Base-by-base conservation (phyloP, 2,888 invertebrate species). In the Notodonta dromedarius region DNA sequence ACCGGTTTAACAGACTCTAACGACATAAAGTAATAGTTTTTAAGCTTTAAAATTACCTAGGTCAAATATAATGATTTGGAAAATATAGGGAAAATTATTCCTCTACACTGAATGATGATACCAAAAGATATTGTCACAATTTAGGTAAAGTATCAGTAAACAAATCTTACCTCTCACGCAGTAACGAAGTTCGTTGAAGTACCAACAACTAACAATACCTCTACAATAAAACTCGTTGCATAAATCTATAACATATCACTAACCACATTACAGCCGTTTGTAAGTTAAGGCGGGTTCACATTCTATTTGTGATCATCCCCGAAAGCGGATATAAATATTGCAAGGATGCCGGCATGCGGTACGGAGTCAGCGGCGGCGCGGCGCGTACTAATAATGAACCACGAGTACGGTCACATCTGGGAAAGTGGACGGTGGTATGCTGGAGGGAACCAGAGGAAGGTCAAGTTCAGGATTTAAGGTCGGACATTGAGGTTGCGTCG, bases 381-480 rank as follows among this genome's bases (percentile, higher is more conserved):
- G 62, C 67, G 73, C 69, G 69, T 65, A 73, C 73, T 76, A 63
- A 71, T 66, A 70, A 66, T 62, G 65, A 67, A 63, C 71, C 62
- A 57, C 63, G 70, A 73, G 35, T 57, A 63, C 61, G 72, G 59
- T 50, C 61, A 66, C 81, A 80, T 79, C 82, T 82, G 82, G 78
- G 81, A 77, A 76, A 81, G 79, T 83, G 86, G 87, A 80, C 73
- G 84, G 80, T 62, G 63, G 58, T 65, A 78, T 83, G 78, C 86
- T 65, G 68, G 65, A 87, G 62, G 62, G 74, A 78, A 63, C 82
- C 85, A 83, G 60, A 56, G 77, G 81, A 90, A 90, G 90, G 91
- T 91, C 91, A 91, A 91, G 91, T 89, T 90, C 89, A 88, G 73
- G 65, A 60, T 69, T 73, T 73, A 74, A 78, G 78, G 76, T 68